Base-by-base conservation (phyloP, 2,113 vertebrate species). In the Muscicapa adusta region DNA sequence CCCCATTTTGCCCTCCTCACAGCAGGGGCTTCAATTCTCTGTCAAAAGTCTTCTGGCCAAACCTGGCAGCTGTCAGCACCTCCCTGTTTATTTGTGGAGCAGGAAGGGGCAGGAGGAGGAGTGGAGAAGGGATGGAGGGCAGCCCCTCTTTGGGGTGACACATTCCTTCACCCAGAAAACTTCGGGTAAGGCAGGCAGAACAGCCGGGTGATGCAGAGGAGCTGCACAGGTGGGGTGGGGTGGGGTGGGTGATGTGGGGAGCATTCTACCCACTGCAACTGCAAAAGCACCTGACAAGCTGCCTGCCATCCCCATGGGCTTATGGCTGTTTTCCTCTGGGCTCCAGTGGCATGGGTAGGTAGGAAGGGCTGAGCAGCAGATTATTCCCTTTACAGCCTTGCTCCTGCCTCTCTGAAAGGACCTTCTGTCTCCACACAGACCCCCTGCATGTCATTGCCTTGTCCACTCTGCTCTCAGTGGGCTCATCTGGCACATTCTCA, bases 51-150 rank as follows among this genome's bases (percentile, higher is more conserved):
- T 87, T 72, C 88, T 92, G 81, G 82, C 71, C 63, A 94, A 95
- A 73, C 51, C 78, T 70, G 74, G 81, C 86, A 92, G 91, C 95
- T 97, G 94, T 96, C 97, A 95, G 67, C 97, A 96, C 95, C 43
- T 91, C 68, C 45, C 58, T 95, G 90, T 94, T 97, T 96, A 97
- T 96, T 97, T 96, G 95, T 88, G 60, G 86, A 96, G 92, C 78
- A 81, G 61, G 38, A 96, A 58, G 25, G 51, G 40, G 50, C 38
- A 65, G 63, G 62, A 66, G 28, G 18, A 60, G 56, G 56, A 89
- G 58, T 6, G 10, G 36, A 80, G 65, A 94, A 63, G 38, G 40
- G 58, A 36, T 9, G 9, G 53, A 94, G 70, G 79, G 66, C 68
- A 91, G 76, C 26, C 24, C 54, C 1, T 1, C 78, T 85, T 85